Evolutionary conservation across 2,888 invertebrate genomes (phyloP).

Genomic region (Hybos culiciformis): DNA sequence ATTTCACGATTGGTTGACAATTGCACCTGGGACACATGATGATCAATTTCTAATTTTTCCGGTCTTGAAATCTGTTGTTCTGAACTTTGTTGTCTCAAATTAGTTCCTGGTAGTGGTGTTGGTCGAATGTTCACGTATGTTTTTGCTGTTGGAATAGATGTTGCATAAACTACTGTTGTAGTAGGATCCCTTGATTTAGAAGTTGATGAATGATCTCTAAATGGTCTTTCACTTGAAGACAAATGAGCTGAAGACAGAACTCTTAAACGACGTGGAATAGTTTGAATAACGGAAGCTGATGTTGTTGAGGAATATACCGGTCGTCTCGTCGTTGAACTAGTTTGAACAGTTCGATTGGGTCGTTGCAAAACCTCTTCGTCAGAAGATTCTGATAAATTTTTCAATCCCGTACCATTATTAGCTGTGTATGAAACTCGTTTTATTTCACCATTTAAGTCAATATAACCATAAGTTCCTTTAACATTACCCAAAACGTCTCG

Average conservation of each 20-base stretch:
- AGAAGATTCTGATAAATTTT: slow-evolving; percentile 18
- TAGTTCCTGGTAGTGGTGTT: slow-evolving; percentile 13
- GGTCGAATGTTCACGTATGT: slow-evolving; percentile 18
- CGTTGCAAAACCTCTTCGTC: slow-evolving; percentile 7
- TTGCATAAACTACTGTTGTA: slow-evolving; percentile 21
- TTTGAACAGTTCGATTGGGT: slow-evolving; percentile 33
- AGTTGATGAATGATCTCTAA: neutral
- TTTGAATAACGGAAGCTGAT: slow-evolving; percentile 47
- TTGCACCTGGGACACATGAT: slow-evolving; percentile 15
- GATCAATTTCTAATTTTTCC: slow-evolving; percentile 17
- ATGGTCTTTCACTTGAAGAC: slow-evolving; percentile 15
- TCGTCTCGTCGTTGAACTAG: slow-evolving; percentile 41
- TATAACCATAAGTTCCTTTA: slow-evolving; percentile 70
- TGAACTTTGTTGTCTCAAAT: slow-evolving; percentile 5
- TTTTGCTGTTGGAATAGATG: slow-evolving; percentile 19
- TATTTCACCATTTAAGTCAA: slow-evolving; percentile 62
- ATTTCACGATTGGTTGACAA: slow-evolving; percentile 9
- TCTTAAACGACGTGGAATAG: slow-evolving; percentile 44
- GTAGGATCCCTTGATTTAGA: slow-evolving; percentile 16
- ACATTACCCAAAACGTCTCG: slow-evolving; percentile 65
- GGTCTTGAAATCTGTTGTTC: slow-evolving; percentile 13
- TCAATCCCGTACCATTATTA: slow-evolving; percentile 38
- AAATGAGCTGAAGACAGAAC: slow-evolving; percentile 28
- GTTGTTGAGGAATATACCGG: slow-evolving; percentile 34
- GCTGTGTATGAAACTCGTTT: slow-evolving; percentile 63